Conservation (phyloP, 2,797 vertebrate species). For the Oreonectes daqikongensis region DNA sequence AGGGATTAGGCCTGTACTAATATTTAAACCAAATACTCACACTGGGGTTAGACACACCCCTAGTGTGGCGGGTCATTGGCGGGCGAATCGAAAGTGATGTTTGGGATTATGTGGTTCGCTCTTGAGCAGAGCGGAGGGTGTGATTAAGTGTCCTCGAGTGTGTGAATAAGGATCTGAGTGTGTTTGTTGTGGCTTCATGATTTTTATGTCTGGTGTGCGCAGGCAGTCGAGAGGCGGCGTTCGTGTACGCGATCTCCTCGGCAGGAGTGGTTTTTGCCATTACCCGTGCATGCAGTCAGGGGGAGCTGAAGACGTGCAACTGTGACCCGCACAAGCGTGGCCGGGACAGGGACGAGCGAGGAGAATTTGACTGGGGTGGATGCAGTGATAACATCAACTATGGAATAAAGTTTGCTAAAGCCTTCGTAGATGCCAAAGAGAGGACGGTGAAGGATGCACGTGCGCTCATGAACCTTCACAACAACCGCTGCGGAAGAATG, state of each 20-base stretch:
- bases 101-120: conserved; percentile 40
- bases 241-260: conserved; percentile 97
- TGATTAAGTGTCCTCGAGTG: conserved; percentile 31
- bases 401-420: conserved; percentile 93
- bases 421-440: conserved; percentile 96
- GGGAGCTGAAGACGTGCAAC: conserved; percentile 90
- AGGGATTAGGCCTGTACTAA: conserved; percentile 77
- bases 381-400: conserved; percentile 99
- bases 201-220: conserved; percentile 21
- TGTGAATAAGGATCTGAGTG: conserved; percentile 24
- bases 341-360: conserved; percentile 82
- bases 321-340: conserved; percentile 94
- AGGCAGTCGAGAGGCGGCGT: conserved; percentile 97
- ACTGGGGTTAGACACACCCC: conserved; percentile 48
- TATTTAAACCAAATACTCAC: conserved; percentile 78
- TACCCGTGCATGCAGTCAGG: conserved; percentile 95
- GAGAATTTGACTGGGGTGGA: conserved; percentile 97
- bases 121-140: conserved; percentile 44
- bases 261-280: conserved; percentile 96
- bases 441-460: conserved; percentile 91
- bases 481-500: conserved; percentile 96
- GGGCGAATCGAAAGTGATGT: conserved; percentile 39
- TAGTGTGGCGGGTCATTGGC: conserved; percentile 25
- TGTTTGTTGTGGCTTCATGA: conserved; percentile 23
- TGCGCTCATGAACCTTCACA: conserved; percentile 97